phyloP scores from a whole-genome alignment of 1,140 invertebrate genomes.

The Leptopilina boulardi region DNA sequence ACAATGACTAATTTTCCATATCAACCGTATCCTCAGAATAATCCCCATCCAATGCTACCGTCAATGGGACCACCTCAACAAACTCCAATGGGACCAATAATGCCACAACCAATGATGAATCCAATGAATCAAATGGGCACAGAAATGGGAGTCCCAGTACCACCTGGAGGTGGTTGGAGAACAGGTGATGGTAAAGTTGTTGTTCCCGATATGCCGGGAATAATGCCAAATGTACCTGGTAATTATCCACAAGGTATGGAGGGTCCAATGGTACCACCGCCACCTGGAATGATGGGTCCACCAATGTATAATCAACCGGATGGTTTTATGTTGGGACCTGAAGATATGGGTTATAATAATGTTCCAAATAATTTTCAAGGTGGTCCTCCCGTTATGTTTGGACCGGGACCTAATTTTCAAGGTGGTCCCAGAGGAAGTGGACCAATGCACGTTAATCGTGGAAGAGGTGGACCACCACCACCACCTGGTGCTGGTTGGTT shows the following conservation, averaged over 20 bases:
- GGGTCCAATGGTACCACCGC: conserved; percentile 67
- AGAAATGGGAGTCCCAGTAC: conserved; percentile 53
- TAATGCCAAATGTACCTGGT: conserved; percentile 62
- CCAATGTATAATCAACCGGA: conserved; percentile 77
- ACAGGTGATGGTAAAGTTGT: conserved; percentile 76
- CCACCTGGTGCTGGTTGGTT: conserved; percentile 67
- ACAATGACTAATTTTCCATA: conserved; percentile 58
- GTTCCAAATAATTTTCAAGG: conserved; percentile 62
- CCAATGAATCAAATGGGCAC: conserved; percentile 61
- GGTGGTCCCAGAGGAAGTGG: conserved; percentile 71
- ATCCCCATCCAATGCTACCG: conserved; percentile 45
- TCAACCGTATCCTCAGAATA: conserved; percentile 43
- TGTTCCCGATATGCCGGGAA: conserved; percentile 66
- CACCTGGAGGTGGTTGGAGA: conserved; percentile 70
- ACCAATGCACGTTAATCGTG: conserved; percentile 77
- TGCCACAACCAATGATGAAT: conserved; percentile 66
- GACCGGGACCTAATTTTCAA: conserved; percentile 70
- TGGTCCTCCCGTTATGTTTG: conserved; percentile 63
- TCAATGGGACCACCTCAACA: conserved; percentile 70
- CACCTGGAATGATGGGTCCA: conserved; percentile 68
- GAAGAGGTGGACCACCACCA: conserved; percentile 66
- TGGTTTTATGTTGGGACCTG: conserved; percentile 65
- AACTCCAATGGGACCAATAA: conserved; percentile 49
- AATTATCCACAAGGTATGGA: conserved; percentile 67
- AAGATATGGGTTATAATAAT: conserved; percentile 67